Base-by-base conservation (phyloP, 2,113 vertebrate species). In the Chrysemys picta region DNA sequence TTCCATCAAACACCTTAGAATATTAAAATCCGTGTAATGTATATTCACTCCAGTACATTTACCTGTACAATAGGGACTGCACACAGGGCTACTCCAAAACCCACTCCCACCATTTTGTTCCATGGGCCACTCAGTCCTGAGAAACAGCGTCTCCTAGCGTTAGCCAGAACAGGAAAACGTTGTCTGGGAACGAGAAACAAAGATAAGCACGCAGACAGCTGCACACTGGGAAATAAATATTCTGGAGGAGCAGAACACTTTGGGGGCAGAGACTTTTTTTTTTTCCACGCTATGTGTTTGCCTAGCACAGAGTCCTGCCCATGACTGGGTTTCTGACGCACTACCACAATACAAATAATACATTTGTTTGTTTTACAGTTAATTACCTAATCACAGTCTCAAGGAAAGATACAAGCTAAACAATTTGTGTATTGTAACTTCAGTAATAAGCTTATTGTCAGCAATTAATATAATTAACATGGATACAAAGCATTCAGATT, bases 1-100 rank as follows among this genome's bases (percentile, higher is more conserved):
- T 35, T 65, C 9, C 65, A 69, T 17, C 13, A 5, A 52, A 35
- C 0, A 1, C 0, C n/a, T 86, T 2, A n/a, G 86, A 50, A 29
- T 0, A 35, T 22, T 1, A 1, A 86, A 22, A 6, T 8, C 24
- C 38, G 29, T 54, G 5, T 50, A 75, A 11, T 0, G 2, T 27
- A 21, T 1, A 0, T 57, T 24, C 17, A 0, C 35, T 53, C 5
- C 52, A 1, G 29, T 5, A 78, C 50, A 47, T 31, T 95, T 97
- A 99, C 98, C 98, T 98, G 98, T n/a, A 82, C 94, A 0, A 98
- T 57, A 0, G 98, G 98, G 11, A 99, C 95, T 0, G 98, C 98
- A 2, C 98, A 98, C 79, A 99, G 69, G 16, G 97, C 82, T 25
- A 93, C 95, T 14, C 98, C 98, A 78, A 99, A 88, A 45, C 98